Conservation (phyloP, 1,140 invertebrate genomes). For the Coenobita brevimanus region DNA sequence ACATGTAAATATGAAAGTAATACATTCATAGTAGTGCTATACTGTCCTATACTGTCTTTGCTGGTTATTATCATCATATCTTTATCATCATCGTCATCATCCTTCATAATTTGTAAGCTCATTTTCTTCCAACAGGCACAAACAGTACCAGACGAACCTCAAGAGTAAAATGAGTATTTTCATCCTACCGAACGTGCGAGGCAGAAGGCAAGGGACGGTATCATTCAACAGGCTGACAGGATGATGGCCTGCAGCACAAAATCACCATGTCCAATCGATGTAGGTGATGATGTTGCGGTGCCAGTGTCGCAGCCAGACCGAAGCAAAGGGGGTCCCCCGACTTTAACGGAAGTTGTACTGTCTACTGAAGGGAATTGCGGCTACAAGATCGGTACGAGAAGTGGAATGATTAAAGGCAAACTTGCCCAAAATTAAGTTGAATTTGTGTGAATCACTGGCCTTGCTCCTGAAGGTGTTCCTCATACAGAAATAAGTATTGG, state of each 20-base stretch:
- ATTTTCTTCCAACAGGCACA: not conserved
- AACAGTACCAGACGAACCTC: not conserved
- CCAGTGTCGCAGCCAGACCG: not conserved
- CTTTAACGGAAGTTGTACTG: not conserved
- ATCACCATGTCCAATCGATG: not conserved
- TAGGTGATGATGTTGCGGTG: not conserved
- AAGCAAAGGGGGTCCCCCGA: not conserved
- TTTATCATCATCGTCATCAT: not conserved
- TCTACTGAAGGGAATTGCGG: not conserved
- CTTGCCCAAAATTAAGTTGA: too few relatives aligned
- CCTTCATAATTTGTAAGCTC: not conserved
- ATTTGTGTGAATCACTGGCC: too few relatives aligned
- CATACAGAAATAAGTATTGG: too few relatives aligned
- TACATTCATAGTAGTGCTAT: too few relatives aligned
- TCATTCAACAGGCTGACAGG: not conserved
- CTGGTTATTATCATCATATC: too few relatives aligned
- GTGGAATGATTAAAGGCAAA: too few relatives aligned
- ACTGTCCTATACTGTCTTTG: too few relatives aligned
- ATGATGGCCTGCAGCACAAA: not conserved
- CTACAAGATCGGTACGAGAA: too few relatives aligned
- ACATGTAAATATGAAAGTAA: too few relatives aligned
- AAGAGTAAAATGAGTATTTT: not conserved
- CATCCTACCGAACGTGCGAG: too few relatives aligned
- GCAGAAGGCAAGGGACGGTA: not conserved
- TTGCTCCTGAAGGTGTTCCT: too few relatives aligned